Conservation (phyloP, 1,140 invertebrate species). For the Drosophila sproati region DNA sequence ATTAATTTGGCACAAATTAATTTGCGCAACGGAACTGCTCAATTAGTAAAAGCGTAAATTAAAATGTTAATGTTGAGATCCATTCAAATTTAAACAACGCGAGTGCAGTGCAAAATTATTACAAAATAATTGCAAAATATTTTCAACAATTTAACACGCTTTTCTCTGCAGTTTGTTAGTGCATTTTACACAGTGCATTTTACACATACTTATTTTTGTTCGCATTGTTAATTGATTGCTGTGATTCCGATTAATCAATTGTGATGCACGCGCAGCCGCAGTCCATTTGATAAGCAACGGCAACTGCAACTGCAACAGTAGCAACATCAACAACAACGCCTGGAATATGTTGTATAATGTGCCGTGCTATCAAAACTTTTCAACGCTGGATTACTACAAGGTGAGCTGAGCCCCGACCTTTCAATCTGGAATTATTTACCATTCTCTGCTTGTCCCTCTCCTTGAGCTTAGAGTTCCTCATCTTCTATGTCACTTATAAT, state of each 20-base stretch:
- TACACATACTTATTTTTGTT: background rate
- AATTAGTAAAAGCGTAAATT: constrained; percentile 47
- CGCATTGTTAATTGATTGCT: constrained; percentile 3
- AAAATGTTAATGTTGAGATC: constrained; percentile 9
- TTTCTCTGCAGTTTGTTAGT: constrained; percentile 19
- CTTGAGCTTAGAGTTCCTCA: background rate
- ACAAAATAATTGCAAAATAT: constrained; percentile 19
- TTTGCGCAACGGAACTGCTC: constrained; percentile 78
- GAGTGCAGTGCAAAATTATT: constrained; percentile 58
- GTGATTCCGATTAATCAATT: constrained; percentile 11
- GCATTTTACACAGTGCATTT: background rate
- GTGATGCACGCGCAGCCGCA: constrained; percentile 19
- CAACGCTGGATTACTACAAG: constrained; percentile 84
- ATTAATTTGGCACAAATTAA: constrained; percentile 75
- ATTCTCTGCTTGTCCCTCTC: background rate
- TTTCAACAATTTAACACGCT: constrained; percentile 8
- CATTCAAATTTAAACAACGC: constrained; percentile 33
- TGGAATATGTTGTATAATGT: constrained; percentile 85
- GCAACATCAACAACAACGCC: constrained; percentile 53
- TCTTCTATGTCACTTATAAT: constrained; percentile 28
- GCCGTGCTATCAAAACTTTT: constrained; percentile 83
- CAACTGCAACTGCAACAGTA: constrained; percentile 20
- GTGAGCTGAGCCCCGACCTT: constrained; percentile 43
- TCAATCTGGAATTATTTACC: background rate
- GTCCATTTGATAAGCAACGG: constrained; percentile 22